Conservation (phyloP, 2,113 vertebrate genomes). For the Laticauda colubrina region DNA sequence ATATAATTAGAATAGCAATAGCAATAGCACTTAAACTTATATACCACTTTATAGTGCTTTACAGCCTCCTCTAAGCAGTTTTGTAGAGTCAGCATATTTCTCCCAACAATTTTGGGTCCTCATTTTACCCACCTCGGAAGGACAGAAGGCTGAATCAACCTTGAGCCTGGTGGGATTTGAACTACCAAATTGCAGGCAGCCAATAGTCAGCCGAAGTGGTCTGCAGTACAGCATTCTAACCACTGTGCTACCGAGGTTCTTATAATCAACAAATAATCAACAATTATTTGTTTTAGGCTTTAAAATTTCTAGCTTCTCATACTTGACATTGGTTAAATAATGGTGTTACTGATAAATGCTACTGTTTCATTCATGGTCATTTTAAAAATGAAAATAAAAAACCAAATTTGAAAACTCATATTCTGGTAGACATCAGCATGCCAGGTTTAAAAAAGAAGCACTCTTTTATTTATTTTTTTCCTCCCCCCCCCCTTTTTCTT, state of each 20-base stretch:
- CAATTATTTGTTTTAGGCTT: background rate
- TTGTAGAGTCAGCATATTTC: no score
- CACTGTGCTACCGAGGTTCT: no score
- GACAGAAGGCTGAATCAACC: no score
- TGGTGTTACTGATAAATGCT: slow-evolving; percentile 42
- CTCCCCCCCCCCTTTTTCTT: background rate
- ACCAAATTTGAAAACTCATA: slow-evolving; percentile 63
- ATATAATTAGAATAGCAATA: background rate
- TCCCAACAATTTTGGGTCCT: no score
- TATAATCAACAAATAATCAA: background rate
- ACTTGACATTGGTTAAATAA: slow-evolving; percentile 16
- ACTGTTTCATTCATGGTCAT: slow-evolving; percentile 62
- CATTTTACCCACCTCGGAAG: no score
- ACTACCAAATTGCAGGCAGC: no score
- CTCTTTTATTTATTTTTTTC: slow-evolving; percentile 78
- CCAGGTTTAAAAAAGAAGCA: slow-evolving; percentile 72
- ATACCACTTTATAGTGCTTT: no score
- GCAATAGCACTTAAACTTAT: no score
- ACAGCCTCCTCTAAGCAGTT: no score
- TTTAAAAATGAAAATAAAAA: slow-evolving; percentile 64
- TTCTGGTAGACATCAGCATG: slow-evolving; percentile 55
- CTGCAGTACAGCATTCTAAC: no score
- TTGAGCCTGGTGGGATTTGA: no score
- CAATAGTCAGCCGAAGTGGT: no score
- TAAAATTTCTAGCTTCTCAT: slow-evolving; percentile 35